Percentiles rank a stretch among this genome's conserved stretches.
phyloP scores from a whole-genome alignment of 23 tunicate species.

The Ascidia mentula region DNA sequence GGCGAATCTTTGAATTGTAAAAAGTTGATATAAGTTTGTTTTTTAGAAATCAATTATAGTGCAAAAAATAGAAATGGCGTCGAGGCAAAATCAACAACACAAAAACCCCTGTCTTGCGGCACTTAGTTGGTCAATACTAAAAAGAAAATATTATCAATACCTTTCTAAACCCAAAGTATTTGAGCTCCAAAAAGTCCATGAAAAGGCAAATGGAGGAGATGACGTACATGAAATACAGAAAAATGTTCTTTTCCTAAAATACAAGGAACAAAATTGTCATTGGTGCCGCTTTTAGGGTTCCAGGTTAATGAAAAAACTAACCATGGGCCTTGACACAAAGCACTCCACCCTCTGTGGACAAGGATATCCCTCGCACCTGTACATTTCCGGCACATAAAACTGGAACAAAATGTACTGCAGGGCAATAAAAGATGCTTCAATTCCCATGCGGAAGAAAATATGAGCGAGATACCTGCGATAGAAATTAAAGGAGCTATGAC shows the following conservation, averaged over 20 bases:
- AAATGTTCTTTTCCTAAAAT: slow-evolving; percentile 49
- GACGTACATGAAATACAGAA: slow-evolving; percentile 50
- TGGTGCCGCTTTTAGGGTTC: not conserved
- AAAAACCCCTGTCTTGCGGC: not conserved
- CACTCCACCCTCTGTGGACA: slow-evolving; percentile 58
- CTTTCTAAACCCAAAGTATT: slow-evolving; percentile 52
- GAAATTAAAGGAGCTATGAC: not conserved
- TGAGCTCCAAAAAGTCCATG: slow-evolving; percentile 42
- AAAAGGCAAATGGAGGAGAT: slow-evolving; percentile 29
- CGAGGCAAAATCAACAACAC: no score
- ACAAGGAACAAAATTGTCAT: not conserved
- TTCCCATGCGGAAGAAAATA: slow-evolving; percentile 51
- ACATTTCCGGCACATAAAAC: slow-evolving; percentile 52
- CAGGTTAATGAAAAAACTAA: not conserved
- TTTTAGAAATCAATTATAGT: no score
- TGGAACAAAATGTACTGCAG: slow-evolving; percentile 51
- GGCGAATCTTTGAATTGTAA: not conserved
- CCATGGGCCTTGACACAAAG: slow-evolving; percentile 66
- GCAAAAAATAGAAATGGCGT: not conserved
- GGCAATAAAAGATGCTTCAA: slow-evolving; percentile 37
- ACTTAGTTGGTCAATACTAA: not conserved
- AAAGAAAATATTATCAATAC: no score
- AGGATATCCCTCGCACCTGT: slow-evolving; percentile 49
- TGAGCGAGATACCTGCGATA: slow-evolving; percentile 37
- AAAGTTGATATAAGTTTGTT: no score